These are phyloP conservation scores for Whitmania pigra DNA, from an alignment of 1,140 invertebrate genomes.

Conservation along the genomic window DNA sequence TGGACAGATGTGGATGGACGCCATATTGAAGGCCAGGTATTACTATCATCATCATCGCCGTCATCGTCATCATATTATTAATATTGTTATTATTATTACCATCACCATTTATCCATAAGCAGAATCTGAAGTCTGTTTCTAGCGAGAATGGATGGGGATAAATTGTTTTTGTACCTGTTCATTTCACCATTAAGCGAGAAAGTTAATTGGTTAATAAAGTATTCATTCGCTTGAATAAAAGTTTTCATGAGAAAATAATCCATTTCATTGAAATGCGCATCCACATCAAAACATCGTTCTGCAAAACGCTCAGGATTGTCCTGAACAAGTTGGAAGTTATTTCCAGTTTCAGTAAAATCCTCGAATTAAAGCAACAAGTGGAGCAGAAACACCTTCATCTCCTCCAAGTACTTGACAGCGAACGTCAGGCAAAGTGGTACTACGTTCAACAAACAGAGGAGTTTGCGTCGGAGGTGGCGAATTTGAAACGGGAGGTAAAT, in stretches of 20 bases:
- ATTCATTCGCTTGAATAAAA: too few relatives aligned
- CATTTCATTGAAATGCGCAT: too few relatives aligned
- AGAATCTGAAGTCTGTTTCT: background rate
- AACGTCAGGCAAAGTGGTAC: slow-evolving; percentile 82
- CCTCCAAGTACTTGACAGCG: slow-evolving; percentile 78
- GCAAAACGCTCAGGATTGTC: too few relatives aligned
- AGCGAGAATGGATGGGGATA: too few relatives aligned
- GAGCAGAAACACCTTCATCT: slow-evolving; percentile 85
- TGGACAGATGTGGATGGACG: slow-evolving; percentile 77
- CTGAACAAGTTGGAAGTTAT: too few relatives aligned
- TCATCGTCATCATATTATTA: background rate
- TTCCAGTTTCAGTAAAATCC: slow-evolving; percentile 73
- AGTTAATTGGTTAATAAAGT: too few relatives aligned
- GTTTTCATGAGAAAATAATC: too few relatives aligned
- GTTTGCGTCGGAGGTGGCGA: slow-evolving; percentile 72
- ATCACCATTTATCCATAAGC: background rate
- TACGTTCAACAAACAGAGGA: slow-evolving; percentile 85
- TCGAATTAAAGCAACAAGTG: slow-evolving; percentile 77
- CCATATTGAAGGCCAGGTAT: slow-evolving; percentile 70
- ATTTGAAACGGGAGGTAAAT: slow-evolving; percentile 68
- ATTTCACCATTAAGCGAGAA: too few relatives aligned
- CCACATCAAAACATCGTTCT: too few relatives aligned
- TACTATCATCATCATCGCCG: background rate
- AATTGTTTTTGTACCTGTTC: too few relatives aligned
- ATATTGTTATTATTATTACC: background rate